These are phyloP conservation scores for Trachelus troglodyta DNA, from an alignment of 2,888 invertebrate species.

Conservation along the genomic window DNA sequence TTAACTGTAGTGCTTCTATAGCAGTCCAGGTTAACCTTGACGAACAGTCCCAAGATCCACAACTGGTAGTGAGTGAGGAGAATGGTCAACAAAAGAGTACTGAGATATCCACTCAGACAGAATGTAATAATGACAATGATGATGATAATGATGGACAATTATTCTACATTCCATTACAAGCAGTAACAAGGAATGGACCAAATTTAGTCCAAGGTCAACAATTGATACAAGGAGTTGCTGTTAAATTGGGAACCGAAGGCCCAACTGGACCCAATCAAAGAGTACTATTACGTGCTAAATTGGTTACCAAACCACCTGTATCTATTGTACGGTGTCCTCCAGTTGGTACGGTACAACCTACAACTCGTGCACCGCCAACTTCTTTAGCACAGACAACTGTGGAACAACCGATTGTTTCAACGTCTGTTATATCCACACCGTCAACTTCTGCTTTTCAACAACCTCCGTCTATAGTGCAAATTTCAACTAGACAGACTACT, in stretches of 20 bases:
- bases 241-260: conserved; percentile 74
- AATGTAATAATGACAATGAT: conserved; percentile 67
- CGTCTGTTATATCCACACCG: conserved; percentile 11
- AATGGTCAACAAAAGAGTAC: conserved; percentile 52
- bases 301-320: conserved; percentile 72
- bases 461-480: conserved; percentile 2
- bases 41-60: conserved; percentile 46
- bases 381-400: background rate
- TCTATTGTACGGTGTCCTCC: conserved; percentile 66
- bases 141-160: conserved; percentile 71
- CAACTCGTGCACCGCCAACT: conserved; percentile 61
- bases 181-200: conserved; percentile 64
- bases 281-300: conserved; percentile 72
- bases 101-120: conserved; percentile 67
- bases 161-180: conserved; percentile 75
- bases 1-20: conserved; percentile 68
- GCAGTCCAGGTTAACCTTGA: conserved; percentile 71
- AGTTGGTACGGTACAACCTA: conserved; percentile 71
- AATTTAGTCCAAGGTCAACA: conserved; percentile 63
- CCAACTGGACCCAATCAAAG: conserved; percentile 73
- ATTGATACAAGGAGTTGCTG: conserved; percentile 74
- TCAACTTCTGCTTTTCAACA: conserved; percentile 15
- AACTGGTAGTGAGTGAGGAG: conserved; percentile 25
- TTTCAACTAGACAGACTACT: background rate
- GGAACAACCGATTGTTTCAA: conserved; percentile 4